Base-by-base conservation (phyloP, 2,888 invertebrate genomes). In the Buathra laborator region DNA sequence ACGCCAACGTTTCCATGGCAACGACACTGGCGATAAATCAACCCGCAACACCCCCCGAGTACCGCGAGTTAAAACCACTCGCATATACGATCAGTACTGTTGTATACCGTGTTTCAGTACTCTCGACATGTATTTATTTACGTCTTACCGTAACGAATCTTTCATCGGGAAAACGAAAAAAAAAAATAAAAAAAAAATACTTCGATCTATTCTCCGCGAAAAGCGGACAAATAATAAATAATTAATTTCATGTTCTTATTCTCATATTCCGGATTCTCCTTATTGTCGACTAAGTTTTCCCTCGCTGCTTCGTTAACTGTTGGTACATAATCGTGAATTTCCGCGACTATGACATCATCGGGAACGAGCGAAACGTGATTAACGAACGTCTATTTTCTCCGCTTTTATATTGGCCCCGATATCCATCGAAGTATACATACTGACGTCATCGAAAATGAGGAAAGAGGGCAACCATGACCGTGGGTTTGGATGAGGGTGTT, bases 1-100 rank as follows among this genome's bases (percentile, higher is more conserved):
- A 93, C 93, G 93, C 92, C 90, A 91, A 92, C 90, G 93, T 93
- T 92, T 88, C 93, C 92, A 93, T 93, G 92, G 93, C 91, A 92
- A 93, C 93, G 89, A 92, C 90, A 92, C 90, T 91, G 90, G 92
- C 93, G 92, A 93, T 93, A 93, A 93, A 93, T 93, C 93, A 93
- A 93, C 92, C 92, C 93, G 91, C 92, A 92, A 92, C 92, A 92
- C 91, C 92, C 51, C 51, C 51, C 12, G 91, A 92, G 91, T 91
- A 91, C 92, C 90, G 88, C 88, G 90, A 91, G 92, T 92, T 92
- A 92, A 92, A 92, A 92, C 91, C 92, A 90, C 92, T 90, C 91
- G 90, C 90, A 90, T 74, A 84, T 86, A 64, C 64, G 16, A 64
- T 64, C 62, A 67, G 66, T 56, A 48, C 16, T 48, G 46, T 46